Evolutionary conservation across 1,140 invertebrate genomes (phyloP), one percentile per base, ranked within the genome.

Genomic region (Brachionus sp.): DNA sequence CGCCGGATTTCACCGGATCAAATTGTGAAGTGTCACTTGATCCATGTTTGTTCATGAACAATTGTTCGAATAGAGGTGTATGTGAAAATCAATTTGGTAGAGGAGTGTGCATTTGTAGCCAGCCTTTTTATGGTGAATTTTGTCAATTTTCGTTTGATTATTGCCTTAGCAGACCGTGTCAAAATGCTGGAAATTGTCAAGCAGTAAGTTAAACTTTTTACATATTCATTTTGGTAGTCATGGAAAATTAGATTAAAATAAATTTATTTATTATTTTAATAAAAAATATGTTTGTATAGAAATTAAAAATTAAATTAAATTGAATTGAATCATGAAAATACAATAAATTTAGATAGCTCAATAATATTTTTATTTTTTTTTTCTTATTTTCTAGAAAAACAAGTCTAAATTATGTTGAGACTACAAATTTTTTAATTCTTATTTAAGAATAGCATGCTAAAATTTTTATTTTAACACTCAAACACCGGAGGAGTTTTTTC

Each of bases 181-280:
- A 92, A 82, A 97, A 98, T 89, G 94, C 94, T 42, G 96, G 95
- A 84, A 95, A 94, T 83, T 98, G 96, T 89, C 93, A 93, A 73
- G 77, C 86, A 3, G 66, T 70, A 70, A 37, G 35, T 70, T 37
- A 12, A 57, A 57, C 7, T 57, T 57, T 57, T 57, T 57, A 19
- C 19, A n/a, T n/a, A 19, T 16, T 23, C 9, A 2, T 57, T 57
- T 7, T 19, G 29, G 1, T 29, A 29, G 29, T 29, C 29, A 29
- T 29, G 3, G 29, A 29, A n/a, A n/a, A n/a, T n/a, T n/a, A n/a
- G n/a, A n/a, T n/a, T n/a, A n/a, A n/a, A n/a, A n/a, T n/a, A 46
- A 46, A 46, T 50, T 50, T 50, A 29, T 29, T 29, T 29, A 29
- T 29, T 29, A n/a, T n/a, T n/a, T n/a, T n/a, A 29, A 42, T 42